Base-by-base conservation (phyloP, 2,888 invertebrate genomes). In the Andrena haemorrhoa region DNA sequence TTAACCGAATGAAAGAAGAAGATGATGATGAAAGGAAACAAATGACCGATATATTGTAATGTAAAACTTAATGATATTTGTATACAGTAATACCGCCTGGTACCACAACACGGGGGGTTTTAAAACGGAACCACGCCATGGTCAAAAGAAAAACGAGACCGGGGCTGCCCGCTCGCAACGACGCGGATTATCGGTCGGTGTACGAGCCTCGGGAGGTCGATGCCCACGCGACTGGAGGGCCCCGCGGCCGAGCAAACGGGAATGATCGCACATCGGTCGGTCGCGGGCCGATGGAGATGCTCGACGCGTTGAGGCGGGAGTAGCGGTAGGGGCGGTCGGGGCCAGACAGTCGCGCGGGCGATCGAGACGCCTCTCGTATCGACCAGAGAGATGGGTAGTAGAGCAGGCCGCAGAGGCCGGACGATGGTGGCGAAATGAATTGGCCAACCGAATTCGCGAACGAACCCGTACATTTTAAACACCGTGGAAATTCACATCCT, bases 31-130 rank as follows among this genome's bases (percentile, higher is more conserved):
- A n/a, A 68, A 68, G 33, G 79, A 78, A 60, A 84, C 84, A 87
- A 86, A 87, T 79, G 88, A 88, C 76, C 88, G 83, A 83, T 88
- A 92, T 92, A 92, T 92, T 92, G 90, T 92, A 92, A 92, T 91
- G 92, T 92, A 91, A 92, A 92, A 91, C 90, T 91, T 86, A 92
- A 92, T 92, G 92, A 93, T 93, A 93, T 94, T 93, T 93, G 92
- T 93, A 93, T 93, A 93, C 92, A 92, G 91, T 92, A 69, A 90
- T 92, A 89, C 90, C 89, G 88, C 86, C 82, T 88, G 90, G 89
- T 89, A 88, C 87, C 91, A 89, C 88, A 73, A 86, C 79, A 87
- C 86, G 86, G 86, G 56, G 86, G 86, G 87, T 85, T 41, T 41
- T 83, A 82, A 82, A 88, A 87, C 85, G 63, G 63, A 70, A 68